These are phyloP conservation scores for Mionectes olivaceus DNA, from an alignment of 2,797 vertebrate genomes.

Conservation along the genomic window DNA sequence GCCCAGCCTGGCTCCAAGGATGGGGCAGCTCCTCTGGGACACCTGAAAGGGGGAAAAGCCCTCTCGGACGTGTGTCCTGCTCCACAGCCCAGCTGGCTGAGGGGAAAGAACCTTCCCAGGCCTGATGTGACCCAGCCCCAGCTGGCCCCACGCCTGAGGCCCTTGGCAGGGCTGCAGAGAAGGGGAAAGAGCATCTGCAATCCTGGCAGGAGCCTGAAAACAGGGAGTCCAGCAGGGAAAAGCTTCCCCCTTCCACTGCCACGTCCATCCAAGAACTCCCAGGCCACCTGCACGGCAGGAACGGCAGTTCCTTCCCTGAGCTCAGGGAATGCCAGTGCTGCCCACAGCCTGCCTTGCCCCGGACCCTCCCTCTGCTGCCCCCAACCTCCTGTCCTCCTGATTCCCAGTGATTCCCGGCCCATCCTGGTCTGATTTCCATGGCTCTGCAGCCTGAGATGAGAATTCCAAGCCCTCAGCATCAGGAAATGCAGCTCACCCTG, in stretches of 20 bases:
- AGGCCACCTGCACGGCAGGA: neutral
- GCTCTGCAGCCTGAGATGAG: neutral
- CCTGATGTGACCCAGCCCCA: neutral
- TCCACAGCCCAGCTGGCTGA: neutral
- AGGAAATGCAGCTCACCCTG: neutral
- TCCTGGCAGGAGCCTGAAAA: neutral
- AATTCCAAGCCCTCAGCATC: neutral
- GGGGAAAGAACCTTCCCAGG: neutral
- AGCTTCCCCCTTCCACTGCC: rapidly evolving
- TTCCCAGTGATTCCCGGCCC: neutral
- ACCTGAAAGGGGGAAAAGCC: neutral
- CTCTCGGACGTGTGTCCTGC: rapidly evolving
- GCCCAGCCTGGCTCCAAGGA: neutral
- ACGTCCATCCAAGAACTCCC: neutral
- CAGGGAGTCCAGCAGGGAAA: rapidly evolving
- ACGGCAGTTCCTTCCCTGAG: neutral
- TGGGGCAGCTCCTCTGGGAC: neutral
- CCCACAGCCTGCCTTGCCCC: neutral
- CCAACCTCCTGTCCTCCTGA: neutral
- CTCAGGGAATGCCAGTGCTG: neutral
- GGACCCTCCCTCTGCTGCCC: rapidly evolving
- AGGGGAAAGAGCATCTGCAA: slow-evolving; percentile 19
- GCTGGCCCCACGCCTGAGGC: neutral
- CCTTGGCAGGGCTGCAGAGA: slow-evolving; percentile 28
- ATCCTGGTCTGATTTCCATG: neutral